Evolutionary conservation across 2,888 invertebrate species (phyloP), one percentile per base, ranked within the genome.

Genomic region (Strigamia crassipes): DNA sequence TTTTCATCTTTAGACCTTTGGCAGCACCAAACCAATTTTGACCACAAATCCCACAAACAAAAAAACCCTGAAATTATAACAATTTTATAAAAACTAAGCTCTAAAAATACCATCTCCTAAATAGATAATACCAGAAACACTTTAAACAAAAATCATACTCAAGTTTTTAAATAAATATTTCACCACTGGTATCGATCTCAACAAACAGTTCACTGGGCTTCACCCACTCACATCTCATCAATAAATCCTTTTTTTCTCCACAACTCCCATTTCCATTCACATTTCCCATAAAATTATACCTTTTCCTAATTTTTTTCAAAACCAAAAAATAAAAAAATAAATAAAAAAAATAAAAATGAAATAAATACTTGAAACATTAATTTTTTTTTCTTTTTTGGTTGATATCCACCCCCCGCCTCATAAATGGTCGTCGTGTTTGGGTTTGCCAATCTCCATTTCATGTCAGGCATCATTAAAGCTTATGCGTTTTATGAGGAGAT

Each of bases 391-490:
- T 73, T 0, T 27, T 73, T 73, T 27, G 10, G 12, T 73, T 73
- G 27, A 27, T 73, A 31, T 31, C 13, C 27, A 31, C n/a, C 13
- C 56, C 18, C 56, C 73, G 4, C 27, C 73, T 73, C 73, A 15
- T 73, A 73, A 56, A 73, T 73, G 73, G 73, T 73, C 73, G 73
- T 73, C 73, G 73, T 73, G 73, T 73, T 73, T 73, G 73, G 73
- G 73, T 73, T 73, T 73, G 73, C 73, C 73, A 73, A 73, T 73
- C 73, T 73, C 73, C 73, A 73, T 73, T 73, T n/a, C 73, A 73
- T 73, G 73, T 73, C 73, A 73, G 73, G 73, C 73, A 73, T 73
- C 73, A 73, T 73, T 73, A 73, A 73, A 73, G 73, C 73, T 73
- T 73, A 73, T 73, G 73, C 73, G 73, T 73, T 73, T 73, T 73